A percentile compares a stretch with the other conserved stretches of the same genome.
phyloP scores from a whole-genome alignment of 2,113 vertebrate genomes.

The Larimichthys polyactis region DNA sequence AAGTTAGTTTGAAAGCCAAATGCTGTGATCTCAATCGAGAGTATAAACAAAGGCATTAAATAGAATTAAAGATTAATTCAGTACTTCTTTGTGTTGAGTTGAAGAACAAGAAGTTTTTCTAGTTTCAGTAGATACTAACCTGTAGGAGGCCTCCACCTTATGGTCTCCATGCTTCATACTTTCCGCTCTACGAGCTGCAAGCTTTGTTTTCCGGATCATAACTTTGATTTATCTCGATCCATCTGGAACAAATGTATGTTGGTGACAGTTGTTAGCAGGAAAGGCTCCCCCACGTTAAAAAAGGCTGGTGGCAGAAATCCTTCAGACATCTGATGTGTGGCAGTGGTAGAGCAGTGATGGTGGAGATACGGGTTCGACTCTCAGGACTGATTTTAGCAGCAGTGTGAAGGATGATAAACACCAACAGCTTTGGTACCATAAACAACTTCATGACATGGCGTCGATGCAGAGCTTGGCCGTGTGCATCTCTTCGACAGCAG shows the following conservation, averaged over 20 bases:
- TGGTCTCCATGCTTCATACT: constrained; percentile 17
- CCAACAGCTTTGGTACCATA: background rate
- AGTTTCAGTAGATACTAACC: constrained; percentile 25
- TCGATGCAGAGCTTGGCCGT: background rate
- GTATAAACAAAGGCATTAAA: background rate
- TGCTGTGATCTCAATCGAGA: background rate
- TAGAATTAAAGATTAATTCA: background rate
- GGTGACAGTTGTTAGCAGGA: constrained; percentile 62
- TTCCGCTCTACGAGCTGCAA: constrained; percentile 51
- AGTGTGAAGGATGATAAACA: background rate
- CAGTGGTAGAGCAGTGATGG: constrained; percentile 20
- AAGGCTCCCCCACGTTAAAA: constrained; percentile 50
- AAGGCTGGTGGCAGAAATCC: constrained; percentile 55
- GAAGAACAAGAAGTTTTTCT: background rate
- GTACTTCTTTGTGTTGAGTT: background rate
- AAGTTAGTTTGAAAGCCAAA: background rate
- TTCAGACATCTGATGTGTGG: constrained; percentile 33
- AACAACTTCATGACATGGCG: background rate
- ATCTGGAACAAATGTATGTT: constrained; percentile 69
- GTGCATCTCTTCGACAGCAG: background rate
- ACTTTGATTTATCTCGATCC: constrained; percentile 58
- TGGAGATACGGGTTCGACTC: background rate
- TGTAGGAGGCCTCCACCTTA: constrained; percentile 8
- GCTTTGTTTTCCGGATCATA: constrained; percentile 48
- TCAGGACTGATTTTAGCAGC: constrained; percentile 3